Evolutionary conservation across 2,797 vertebrate species (phyloP), one percentile per base, ranked within the genome.

Genomic region (Glyptemys insculpta): DNA sequence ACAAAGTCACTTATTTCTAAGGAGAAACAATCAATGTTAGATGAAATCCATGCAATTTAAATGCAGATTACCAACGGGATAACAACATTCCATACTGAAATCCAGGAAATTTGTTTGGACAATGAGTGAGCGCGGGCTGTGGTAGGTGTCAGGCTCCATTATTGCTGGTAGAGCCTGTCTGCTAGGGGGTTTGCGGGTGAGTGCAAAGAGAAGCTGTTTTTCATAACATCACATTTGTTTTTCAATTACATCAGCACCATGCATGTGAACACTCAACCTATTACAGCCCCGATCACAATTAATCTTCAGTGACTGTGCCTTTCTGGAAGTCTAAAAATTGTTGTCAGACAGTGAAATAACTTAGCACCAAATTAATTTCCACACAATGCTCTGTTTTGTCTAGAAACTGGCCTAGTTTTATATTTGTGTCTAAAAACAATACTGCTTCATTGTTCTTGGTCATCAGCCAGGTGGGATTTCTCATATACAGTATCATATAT

Each of bases 281-380:
- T 85, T 85, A 82, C 56, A 88, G 82, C 81, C 87, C 95, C 44
- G 57, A 59, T 15, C 41, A 95, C 81, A 92, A 97, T 98, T 94
- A 95, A 97, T 97, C 96, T 95, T 88, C 92, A 92, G 85, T 41
- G 0, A 96, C 94, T 74, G 74, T 91, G 89, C 88, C 79, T 93
- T 95, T 97, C 81, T 95, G 95, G 97, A 97, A 97, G 95, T 27
- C 94, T 88, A 87, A 95, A 96, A 96, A 91, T 83, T 90, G 93
- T 95, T 91, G 94, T 97, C 93, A 97, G 95, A 97, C 94, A 92
- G 91, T 44, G 1, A 96, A 97, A 97, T 97, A 97, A 96, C 96
- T 97, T 95, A 92, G 97, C 96, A 97, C 94, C 94, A 97, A 97
- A 98, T 98, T 96, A 96, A 97, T 97, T 98, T 98, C 97, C 95